Evolutionary conservation across 2,113 vertebrate species (phyloP).

Genomic region (Bubo blakistoni): DNA sequence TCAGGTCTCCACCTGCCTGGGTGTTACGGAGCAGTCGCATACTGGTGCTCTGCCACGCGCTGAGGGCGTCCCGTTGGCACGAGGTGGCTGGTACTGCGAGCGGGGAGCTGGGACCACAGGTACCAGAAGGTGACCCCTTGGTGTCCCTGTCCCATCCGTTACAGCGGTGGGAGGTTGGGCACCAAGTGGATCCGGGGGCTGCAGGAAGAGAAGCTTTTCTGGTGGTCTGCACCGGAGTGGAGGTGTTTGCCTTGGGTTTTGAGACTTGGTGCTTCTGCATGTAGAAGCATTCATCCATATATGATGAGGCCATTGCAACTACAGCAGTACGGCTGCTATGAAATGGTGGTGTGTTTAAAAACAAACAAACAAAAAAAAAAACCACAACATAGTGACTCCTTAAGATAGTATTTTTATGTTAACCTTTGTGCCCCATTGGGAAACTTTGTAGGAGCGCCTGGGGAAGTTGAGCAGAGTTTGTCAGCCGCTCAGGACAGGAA

Average conservation of each 20-base stretch:
- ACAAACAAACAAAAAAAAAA: background rate
- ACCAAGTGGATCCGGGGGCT: background rate
- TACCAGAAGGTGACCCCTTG: background rate
- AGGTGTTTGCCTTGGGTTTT: background rate
- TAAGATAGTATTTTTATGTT: background rate
- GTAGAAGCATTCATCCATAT: rapidly evolving
- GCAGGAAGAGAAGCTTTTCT: background rate
- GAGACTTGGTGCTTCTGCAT: background rate
- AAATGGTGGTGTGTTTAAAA: too few relatives aligned
- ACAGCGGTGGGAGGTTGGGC: background rate
- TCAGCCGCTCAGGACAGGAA: rapidly evolving
- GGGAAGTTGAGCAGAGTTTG: background rate
- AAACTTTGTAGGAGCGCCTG: background rate
- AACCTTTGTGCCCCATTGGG: background rate
- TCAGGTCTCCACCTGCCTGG: rapidly evolving
- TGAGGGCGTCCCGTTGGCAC: rapidly evolving
- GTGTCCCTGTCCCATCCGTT: background rate
- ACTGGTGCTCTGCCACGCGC: rapidly evolving
- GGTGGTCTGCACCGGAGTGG: rapidly evolving
- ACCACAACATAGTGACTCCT: background rate
- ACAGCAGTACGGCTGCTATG: background rate
- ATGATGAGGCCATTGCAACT: background rate
- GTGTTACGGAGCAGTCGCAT: rapidly evolving
- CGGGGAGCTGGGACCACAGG: background rate
- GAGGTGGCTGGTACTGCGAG: background rate